Conservation (phyloP, 2,888 invertebrate species). For the Caenorhabditis doughertyi region DNA sequence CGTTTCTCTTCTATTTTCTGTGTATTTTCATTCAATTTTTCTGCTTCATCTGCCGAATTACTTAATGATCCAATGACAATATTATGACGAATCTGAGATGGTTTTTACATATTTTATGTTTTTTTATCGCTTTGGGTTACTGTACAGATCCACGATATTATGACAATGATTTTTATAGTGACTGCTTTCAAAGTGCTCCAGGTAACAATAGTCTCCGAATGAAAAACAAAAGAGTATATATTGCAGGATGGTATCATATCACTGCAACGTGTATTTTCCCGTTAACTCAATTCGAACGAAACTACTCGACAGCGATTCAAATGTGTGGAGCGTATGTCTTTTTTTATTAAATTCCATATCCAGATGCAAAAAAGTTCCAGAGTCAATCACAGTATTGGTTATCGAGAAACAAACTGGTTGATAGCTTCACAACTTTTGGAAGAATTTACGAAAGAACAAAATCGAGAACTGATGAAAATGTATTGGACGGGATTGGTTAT, state of each 20-base stretch:
- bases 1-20: conserved; percentile 5
- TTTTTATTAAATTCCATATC: not conserved
- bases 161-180: conserved; percentile 17
- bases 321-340: conserved; percentile 61
- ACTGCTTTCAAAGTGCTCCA: conserved; percentile 48
- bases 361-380: conserved; percentile 28
- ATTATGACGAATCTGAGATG: conserved; percentile 40
- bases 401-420: conserved; percentile 62
- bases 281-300: conserved; percentile 64
- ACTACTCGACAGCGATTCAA: conserved; percentile 45
- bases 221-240: not conserved
- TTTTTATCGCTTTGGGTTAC: conserved; percentile 20
- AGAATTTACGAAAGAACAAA: not conserved
- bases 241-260: conserved; percentile 53
- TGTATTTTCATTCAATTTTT: conserved; percentile 12
- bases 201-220: conserved; percentile 15
- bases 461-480: conserved; percentile 1
- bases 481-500: conserved; percentile 59
- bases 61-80: conserved; percentile 26
- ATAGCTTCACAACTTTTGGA: conserved; percentile 36
- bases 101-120: conserved; percentile 8
- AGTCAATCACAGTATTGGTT: conserved; percentile 55
- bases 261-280: conserved; percentile 53
- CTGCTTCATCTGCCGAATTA: not conserved
- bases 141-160: conserved; percentile 35